Evolutionary conservation across 2,113 vertebrate species (phyloP).

Genomic region (Eonycteris spelaea): DNA sequence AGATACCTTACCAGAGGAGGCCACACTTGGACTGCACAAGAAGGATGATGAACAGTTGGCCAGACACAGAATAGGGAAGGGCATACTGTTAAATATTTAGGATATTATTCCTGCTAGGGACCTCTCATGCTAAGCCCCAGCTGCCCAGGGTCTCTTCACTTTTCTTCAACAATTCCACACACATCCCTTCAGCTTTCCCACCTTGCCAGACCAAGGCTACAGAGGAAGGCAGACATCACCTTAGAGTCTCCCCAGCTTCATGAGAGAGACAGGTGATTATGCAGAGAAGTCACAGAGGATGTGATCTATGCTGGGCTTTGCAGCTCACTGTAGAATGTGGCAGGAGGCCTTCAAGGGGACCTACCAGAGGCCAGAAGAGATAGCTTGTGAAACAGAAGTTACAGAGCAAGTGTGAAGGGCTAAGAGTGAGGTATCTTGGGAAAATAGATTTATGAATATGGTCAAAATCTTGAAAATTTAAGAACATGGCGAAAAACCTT

Average conservation of each 20-base stretch:
- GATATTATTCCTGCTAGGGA: not conserved
- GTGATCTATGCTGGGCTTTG: not conserved
- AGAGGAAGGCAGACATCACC: not conserved
- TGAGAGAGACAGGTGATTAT: not conserved
- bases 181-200: not conserved
- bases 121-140: not conserved
- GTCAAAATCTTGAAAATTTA: not conserved
- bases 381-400: not conserved
- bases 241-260: not conserved
- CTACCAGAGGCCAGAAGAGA: constrained; percentile 6
- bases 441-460: constrained; percentile 21
- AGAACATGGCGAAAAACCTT: not conserved
- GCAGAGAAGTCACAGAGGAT: not conserved
- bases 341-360: not conserved
- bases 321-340: constrained; percentile 27
- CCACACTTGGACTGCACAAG: not conserved
- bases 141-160: not conserved
- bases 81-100: not conserved
- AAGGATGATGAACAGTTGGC: not conserved
- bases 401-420: not conserved
- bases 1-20: not conserved
- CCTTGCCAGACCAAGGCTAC: not conserved
- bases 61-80: constrained; percentile 6
- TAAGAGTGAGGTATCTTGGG: not conserved
- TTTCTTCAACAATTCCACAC: constrained; percentile 21